Base-by-base conservation (phyloP, 2,888 invertebrate genomes). In the Melanargia galathea region DNA sequence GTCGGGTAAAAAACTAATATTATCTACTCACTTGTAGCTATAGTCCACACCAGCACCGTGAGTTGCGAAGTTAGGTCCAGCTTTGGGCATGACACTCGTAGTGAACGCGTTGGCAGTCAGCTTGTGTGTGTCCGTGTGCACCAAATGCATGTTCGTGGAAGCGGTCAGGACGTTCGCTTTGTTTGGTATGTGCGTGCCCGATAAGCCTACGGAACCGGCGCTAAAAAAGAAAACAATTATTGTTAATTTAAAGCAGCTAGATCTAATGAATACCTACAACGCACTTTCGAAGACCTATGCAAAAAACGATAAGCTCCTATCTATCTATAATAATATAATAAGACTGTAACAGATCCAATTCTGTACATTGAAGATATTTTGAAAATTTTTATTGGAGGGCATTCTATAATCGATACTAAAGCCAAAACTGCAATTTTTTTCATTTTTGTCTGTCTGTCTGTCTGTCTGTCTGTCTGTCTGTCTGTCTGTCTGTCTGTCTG, bases 31-130 rank as follows among this genome's bases (percentile, higher is more conserved):
- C 75, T 67, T 73, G 62, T 65, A 75, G 45, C 60, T 62, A 51
- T 75, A 76, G 38, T 75, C 70, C 13, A 73, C n/a, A 3, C 75
- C 72, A 10, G 60, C 76, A 0, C 77, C 77, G 51, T 71, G 63
- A 1, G 74, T 75, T 52, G 66, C 65, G 46, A 70, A 76, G 59
- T 70, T 65, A 0, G 74, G 71, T 3, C 71, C 71, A 16, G 66
- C 65, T 10, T 64, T 73, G 0, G 77, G 75, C 59, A 73, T 71
- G n/a, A 67, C 71, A 16, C 64, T 67, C 7, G 75, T 72, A 16
- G 65, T 58, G 54, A 74, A 76, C 0, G 75, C 75, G 51, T 74
- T 71, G 35, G 70, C 72, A 26, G 70, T 69, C 8, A 75, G 57
- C 49, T 67, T 71, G 60, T 76, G 76, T 35, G 62, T 57, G 0